A percentile compares a stretch with the other conserved stretches of the same genome.
phyloP scores from a whole-genome alignment of 2,113 vertebrate species.

The Sander vitreus region DNA sequence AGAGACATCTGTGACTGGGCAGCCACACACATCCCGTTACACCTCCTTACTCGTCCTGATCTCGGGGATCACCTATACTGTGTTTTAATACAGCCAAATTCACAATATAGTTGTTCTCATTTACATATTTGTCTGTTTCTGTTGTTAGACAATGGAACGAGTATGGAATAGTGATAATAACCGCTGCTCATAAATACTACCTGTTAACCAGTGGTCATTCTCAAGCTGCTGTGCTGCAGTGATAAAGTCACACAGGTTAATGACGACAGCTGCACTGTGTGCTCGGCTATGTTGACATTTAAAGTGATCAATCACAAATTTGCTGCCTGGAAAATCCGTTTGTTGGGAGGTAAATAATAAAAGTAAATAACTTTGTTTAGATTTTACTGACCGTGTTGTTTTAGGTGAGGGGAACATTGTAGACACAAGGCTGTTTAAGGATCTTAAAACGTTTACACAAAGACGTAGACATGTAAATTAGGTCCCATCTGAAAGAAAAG shows the following conservation, averaged over 20 bases:
- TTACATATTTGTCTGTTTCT: not conserved
- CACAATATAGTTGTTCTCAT: not conserved
- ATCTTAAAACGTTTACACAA: conserved; percentile 30
- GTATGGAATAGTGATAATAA: not conserved
- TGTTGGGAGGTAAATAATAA: not conserved
- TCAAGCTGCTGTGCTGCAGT: not conserved
- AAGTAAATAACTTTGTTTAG: conserved; percentile 25
- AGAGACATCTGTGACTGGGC: not conserved
- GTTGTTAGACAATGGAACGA: not conserved
- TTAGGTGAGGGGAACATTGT: not conserved
- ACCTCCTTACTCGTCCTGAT: not conserved
- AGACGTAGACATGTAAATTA: conserved; percentile 60
- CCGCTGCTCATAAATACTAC: not conserved
- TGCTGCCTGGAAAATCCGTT: not conserved
- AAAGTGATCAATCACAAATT: conserved; percentile 13
- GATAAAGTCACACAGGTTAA: conserved; percentile 10
- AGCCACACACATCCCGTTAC: not conserved
- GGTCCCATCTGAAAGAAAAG: conserved; percentile 64
- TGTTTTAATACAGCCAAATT: not conserved
- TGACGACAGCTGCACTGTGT: conserved; percentile 1
- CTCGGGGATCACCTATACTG: not conserved
- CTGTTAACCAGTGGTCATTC: not conserved
- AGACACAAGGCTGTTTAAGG: conserved; percentile 30
- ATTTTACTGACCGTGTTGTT: conserved; percentile 20
- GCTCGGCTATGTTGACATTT: not conserved